A percentile compares a stretch with the other conserved stretches of the same genome.
Evolutionary conservation across 2,888 invertebrate genomes (phyloP).

Genomic region (Hemistola chrysoprasaria): DNA sequence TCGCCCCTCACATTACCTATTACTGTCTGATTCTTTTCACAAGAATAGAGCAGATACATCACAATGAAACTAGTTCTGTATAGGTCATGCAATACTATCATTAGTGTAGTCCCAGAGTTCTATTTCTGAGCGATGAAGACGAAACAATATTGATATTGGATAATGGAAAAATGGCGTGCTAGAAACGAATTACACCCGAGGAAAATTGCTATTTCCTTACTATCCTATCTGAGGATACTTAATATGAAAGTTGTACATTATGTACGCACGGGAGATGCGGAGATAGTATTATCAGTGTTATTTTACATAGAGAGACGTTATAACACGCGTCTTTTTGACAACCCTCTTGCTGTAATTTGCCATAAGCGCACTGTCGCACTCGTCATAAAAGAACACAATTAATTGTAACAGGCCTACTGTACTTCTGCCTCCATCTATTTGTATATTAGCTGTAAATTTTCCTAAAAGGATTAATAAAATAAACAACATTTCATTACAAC

Average conservation of each 20-base stretch:
- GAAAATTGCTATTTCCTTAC: conserved; percentile 73
- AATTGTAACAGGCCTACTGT: too few relatives aligned
- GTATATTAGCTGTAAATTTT: too few relatives aligned
- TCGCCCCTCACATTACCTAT: conserved; percentile 17
- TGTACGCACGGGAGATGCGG: conserved; percentile 26
- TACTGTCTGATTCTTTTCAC: conserved; percentile 20
- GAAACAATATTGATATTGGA: conserved; percentile 78
- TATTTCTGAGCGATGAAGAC: conserved; percentile 71
- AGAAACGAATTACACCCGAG: conserved; percentile 62
- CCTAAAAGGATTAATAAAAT: too few relatives aligned
- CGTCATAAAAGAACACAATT: too few relatives aligned
- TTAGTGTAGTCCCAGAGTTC: conserved; percentile 64
- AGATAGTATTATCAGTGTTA: conserved; percentile 21
- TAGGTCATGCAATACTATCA: conserved; percentile 69
- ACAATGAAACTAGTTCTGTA: conserved; percentile 28
- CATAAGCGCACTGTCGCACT: too few relatives aligned
- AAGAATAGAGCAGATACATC: conserved; percentile 15
- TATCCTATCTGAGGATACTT: conserved; percentile 59
- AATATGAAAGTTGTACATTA: conserved; percentile 40
- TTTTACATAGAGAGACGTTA: too few relatives aligned
- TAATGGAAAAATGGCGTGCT: conserved; percentile 79
- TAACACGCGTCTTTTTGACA: too few relatives aligned
- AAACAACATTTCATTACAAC: too few relatives aligned
- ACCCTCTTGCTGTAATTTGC: too few relatives aligned
- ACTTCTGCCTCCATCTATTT: too few relatives aligned